Conservation (phyloP, 2,113 vertebrate species). For the Capra hircus region DNA sequence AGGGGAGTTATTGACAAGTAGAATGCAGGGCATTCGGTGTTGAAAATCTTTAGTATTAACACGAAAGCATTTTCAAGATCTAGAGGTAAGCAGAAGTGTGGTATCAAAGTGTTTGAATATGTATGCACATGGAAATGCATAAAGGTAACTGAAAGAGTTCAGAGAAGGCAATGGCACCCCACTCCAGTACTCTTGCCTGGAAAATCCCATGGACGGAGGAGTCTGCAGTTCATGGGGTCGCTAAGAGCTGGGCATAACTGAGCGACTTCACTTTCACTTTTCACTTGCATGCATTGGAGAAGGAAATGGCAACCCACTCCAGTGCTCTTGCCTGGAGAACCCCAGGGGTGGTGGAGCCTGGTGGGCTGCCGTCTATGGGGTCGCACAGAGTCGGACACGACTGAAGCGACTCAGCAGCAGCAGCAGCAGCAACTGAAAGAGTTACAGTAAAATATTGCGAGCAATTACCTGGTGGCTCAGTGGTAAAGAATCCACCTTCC, state of each 20-base stretch:
- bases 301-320: no score
- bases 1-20: neutral
- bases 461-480: neutral
- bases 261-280: no score
- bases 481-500: neutral
- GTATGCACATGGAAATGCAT: neutral
- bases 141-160: neutral
- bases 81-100: neutral
- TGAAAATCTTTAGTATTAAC: neutral
- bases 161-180: no score
- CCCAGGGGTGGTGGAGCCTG: no score
- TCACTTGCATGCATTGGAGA: no score
- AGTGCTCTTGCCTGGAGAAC: no score
- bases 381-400: rapidly evolving
- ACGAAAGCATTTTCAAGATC: neutral
- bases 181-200: no score
- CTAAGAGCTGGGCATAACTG: no score
- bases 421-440: neutral
- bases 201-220: no score
- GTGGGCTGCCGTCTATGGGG: no score
- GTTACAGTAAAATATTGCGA: neutral
- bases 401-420: no score
- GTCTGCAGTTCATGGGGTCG: no score
- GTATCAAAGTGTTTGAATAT: neutral
- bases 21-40: neutral